These are phyloP conservation scores for Ochotona curzoniae DNA, from an alignment of 2,113 vertebrate genomes.

Conservation along the genomic window DNA sequence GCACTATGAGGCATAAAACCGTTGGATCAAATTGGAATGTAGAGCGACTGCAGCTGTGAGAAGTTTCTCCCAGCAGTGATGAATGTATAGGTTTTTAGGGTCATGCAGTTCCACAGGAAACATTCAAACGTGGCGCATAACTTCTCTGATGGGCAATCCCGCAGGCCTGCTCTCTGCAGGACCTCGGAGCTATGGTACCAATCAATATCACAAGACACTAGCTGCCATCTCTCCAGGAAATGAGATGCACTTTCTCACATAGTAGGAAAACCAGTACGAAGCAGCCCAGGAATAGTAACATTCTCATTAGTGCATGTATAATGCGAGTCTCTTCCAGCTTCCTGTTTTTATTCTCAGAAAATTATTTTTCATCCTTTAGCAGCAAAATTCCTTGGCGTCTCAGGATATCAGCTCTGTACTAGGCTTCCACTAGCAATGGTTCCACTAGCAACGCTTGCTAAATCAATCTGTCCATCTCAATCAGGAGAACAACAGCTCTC, in stretches of 20 bases:
- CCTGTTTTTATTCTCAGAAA: neutral
- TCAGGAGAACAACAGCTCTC: neutral
- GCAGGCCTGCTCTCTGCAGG: no score
- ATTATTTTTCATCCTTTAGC: neutral
- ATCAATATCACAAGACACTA: neutral
- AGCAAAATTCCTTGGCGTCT: neutral
- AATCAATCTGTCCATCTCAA: neutral
- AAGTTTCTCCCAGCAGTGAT: neutral
- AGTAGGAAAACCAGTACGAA: neutral
- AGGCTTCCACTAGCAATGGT: neutral
- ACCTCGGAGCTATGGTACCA: neutral
- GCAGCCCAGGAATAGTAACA: neutral
- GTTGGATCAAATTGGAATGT: neutral
- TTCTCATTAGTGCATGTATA: neutral
- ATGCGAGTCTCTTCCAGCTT: neutral
- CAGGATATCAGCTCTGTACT: neutral
- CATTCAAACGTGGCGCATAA: no score
- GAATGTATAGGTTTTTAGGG: neutral
- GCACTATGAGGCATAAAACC: neutral
- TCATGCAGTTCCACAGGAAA: neutral
- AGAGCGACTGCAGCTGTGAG: neutral
- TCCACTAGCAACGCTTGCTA: neutral
- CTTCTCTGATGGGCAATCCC: neutral
- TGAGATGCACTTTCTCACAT: neutral
- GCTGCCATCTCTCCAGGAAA: neutral